Conservation (phyloP, 2,888 invertebrate genomes). For the Julus scanicus region DNA sequence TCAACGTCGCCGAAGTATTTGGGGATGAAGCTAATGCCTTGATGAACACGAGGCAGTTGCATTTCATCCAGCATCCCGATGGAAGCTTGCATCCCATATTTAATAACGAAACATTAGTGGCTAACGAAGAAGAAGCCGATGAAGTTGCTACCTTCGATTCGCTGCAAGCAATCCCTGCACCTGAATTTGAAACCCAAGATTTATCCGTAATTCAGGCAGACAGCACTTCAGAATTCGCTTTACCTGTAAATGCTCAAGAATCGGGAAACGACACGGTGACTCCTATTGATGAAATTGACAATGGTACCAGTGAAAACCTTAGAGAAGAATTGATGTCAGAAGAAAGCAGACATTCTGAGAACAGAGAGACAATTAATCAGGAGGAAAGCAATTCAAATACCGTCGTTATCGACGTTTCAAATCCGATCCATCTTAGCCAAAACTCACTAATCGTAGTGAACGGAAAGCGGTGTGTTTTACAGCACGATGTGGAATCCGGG, state of each 20-base stretch:
- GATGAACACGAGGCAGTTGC: neutral
- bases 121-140: neutral
- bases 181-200: neutral
- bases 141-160: neutral
- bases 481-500: constrained; percentile 65
- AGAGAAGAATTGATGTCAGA: neutral
- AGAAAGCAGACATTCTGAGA: neutral
- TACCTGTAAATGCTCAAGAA: neutral
- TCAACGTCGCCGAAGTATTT: constrained; percentile 15
- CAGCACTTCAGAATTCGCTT: neutral
- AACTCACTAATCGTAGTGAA: constrained; percentile 64
- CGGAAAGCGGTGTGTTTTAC: constrained; percentile 66
- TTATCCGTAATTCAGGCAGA: neutral
- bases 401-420: constrained; percentile 61
- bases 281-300: no score
- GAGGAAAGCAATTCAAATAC: constrained; percentile 57
- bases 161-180: neutral
- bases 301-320: neutral
- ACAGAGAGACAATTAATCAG: neutral
- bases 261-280: neutral
- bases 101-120: neutral
- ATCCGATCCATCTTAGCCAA: constrained; percentile 60
- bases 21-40: neutral
- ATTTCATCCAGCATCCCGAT: constrained; percentile 16
- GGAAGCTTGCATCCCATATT: constrained; percentile 23